These are phyloP conservation scores for Pangasianodon hypophthalmus DNA, from an alignment of 2,113 vertebrate genomes.

Conservation along the genomic window DNA sequence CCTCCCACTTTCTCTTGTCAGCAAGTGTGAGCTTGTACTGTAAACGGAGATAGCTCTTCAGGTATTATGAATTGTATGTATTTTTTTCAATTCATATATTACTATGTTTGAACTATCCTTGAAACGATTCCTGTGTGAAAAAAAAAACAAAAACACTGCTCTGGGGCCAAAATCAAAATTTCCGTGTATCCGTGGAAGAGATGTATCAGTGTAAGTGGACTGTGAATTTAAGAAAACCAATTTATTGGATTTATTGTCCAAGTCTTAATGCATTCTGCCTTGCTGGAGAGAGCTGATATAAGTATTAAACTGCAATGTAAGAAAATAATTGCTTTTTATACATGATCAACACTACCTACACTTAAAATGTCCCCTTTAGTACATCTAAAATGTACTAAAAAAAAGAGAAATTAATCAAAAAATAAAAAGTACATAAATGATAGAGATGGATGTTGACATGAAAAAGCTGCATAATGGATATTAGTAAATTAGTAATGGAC, in stretches of 20 bases:
- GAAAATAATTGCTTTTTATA: neutral
- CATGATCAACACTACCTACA: neutral
- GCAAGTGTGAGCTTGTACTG: slow-evolving; percentile 59
- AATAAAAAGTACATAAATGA: neutral
- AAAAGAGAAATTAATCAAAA: neutral
- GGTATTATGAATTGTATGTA: slow-evolving; percentile 4
- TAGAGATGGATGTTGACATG: neutral
- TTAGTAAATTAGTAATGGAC: neutral
- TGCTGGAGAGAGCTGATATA: neutral
- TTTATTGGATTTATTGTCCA: neutral
- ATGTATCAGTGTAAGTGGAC: neutral
- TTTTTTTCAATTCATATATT: neutral
- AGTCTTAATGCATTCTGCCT: neutral
- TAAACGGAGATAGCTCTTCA: slow-evolving; percentile 58
- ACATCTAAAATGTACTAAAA: neutral
- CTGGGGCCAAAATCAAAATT: neutral
- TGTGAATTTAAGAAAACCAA: neutral
- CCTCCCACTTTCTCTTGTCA: slow-evolving; percentile 56
- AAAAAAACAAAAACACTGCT: neutral
- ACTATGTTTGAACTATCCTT: neutral
- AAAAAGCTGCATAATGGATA: neutral
- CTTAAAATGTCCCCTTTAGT: neutral
- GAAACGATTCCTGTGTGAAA: neutral
- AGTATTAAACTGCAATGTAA: neutral
- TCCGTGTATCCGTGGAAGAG: neutral